phyloP scores from a whole-genome alignment of 2,888 invertebrate genomes.

The Philopedon plagiatum region DNA sequence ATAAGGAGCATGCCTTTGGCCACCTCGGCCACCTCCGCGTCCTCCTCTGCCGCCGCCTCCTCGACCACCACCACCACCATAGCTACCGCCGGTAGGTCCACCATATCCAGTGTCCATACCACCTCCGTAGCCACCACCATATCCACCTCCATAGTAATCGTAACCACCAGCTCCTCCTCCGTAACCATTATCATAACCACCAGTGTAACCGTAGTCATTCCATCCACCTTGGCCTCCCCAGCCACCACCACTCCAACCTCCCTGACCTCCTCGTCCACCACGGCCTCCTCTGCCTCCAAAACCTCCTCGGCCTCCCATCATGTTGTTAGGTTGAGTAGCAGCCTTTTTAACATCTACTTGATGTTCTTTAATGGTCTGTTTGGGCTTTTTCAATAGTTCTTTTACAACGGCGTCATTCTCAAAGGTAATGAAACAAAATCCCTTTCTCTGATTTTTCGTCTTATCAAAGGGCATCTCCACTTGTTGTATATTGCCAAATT shows the following conservation, averaged over 20 bases:
- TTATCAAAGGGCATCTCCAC: constrained; percentile 53
- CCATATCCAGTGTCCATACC: constrained; percentile 25
- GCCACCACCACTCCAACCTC: constrained; percentile 35
- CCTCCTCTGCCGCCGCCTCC: constrained; percentile 42
- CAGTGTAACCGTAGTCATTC: constrained; percentile 45
- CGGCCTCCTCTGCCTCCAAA: constrained; percentile 30
- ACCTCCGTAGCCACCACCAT: constrained; percentile 41
- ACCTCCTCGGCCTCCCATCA: constrained; percentile 45
- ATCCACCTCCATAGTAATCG: constrained; percentile 40
- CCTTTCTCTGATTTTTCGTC: constrained; percentile 51
- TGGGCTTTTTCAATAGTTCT: constrained; percentile 49
- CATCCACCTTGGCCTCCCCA: constrained; percentile 43
- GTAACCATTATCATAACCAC: constrained; percentile 44
- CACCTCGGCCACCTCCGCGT: constrained; percentile 47
- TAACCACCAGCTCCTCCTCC: constrained; percentile 32
- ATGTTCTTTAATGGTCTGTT: constrained; percentile 52
- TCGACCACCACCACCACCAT: constrained; percentile 33
- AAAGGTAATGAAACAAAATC: constrained; percentile 52
- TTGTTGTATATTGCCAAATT: constrained; percentile 50
- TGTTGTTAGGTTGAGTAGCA: constrained; percentile 49
- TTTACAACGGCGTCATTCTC: constrained; percentile 49
- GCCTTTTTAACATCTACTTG: constrained; percentile 53
- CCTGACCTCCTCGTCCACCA: constrained; percentile 38
- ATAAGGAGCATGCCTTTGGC: constrained; percentile 51
- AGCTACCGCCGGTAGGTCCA: constrained; percentile 31